A percentile compares a stretch with the other conserved stretches of the same genome.
phyloP scores from a whole-genome alignment of 2,113 vertebrate species.

The Cettia cetti region DNA sequence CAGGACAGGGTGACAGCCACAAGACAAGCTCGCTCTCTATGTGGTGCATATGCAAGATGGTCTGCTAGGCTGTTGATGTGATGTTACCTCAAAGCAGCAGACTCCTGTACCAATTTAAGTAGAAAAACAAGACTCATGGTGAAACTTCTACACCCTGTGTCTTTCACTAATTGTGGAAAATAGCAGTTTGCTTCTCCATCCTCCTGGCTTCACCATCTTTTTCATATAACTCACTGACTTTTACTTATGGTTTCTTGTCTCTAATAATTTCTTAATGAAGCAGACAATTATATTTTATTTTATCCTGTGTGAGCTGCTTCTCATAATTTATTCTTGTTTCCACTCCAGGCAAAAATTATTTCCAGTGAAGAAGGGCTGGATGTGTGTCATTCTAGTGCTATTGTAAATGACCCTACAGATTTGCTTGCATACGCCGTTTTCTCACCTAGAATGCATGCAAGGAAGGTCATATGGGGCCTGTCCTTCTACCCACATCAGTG shows the following conservation, averaged over 20 bases:
- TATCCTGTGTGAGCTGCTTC: not conserved
- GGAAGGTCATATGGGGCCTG: not conserved
- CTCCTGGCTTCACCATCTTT: not conserved
- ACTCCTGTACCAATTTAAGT: not conserved
- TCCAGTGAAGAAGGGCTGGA: conserved; percentile 8
- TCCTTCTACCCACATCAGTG: not conserved
- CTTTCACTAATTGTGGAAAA: not conserved
- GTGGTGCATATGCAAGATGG: not conserved
- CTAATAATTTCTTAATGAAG: conserved; percentile 21
- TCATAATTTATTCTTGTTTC: not conserved
- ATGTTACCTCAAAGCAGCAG: not conserved
- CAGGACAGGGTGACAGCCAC: rapidly evolving
- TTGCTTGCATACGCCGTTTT: not conserved
- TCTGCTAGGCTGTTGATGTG: not conserved
- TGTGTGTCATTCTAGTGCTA: not conserved
- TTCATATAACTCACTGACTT: not conserved
- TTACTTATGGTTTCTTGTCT: not conserved
- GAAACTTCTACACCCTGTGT: not conserved
- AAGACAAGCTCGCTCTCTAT: not conserved
- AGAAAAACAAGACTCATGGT: not conserved
- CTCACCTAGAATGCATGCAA: not conserved
- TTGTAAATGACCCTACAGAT: conserved; percentile 5
- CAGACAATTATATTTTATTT: not conserved
- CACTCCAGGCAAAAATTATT: conserved; percentile 44
- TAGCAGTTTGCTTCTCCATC: not conserved